Evolutionary conservation across 1,140 invertebrate genomes (phyloP).

Genomic region (Halictus rubicundus): DNA sequence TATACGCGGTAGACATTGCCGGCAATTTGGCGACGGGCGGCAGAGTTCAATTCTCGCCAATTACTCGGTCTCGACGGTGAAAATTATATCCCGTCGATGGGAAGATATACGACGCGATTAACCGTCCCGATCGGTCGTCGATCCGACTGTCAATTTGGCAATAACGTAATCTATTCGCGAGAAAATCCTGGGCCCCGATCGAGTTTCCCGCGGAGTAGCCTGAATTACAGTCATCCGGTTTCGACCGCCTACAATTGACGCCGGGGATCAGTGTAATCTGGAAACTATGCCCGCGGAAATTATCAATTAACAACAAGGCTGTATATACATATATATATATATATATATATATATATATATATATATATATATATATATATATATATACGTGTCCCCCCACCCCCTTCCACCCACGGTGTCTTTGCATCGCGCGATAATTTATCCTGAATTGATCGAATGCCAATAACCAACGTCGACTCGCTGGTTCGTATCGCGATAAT

Average conservation of each 20-base stretch:
- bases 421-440: conserved; percentile 2
- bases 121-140: background rate
- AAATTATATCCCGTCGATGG: no score
- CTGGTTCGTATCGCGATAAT: background rate
- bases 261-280: conserved; percentile 21
- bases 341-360: no score
- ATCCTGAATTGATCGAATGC: conserved; percentile 15
- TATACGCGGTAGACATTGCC: no score
- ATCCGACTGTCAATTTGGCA: background rate
- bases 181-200: background rate
- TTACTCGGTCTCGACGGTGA: no score
- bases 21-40: no score
- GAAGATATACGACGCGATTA: no score
- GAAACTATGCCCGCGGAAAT: conserved; percentile 26
- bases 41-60: no score
- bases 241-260: conserved; percentile 24
- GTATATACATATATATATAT: background rate
- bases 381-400: no score
- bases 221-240: conserved; percentile 6
- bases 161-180: no score
- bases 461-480: background rate
- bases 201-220: background rate
- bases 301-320: conserved; percentile 33
- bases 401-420: background rate
- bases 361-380: no score